These are phyloP conservation scores for Trichopoda pennipes DNA, from an alignment of 2,888 invertebrate species.

Conservation along the genomic window DNA sequence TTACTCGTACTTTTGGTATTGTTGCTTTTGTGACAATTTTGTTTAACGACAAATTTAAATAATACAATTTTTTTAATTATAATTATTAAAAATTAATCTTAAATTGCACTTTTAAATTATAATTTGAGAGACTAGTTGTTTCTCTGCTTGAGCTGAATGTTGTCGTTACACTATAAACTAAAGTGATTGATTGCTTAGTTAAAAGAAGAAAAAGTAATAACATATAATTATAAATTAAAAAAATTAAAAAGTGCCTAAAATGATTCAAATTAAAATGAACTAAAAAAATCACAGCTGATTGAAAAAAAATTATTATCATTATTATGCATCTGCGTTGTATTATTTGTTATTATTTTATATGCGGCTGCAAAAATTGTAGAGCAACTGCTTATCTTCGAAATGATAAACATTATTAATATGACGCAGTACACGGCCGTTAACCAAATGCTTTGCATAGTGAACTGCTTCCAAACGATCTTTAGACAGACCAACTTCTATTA, in stretches of 20 bases:
- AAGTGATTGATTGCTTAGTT: not conserved
- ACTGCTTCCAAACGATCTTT: constrained; percentile 89
- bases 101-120: constrained; percentile 45
- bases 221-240: constrained; percentile 9
- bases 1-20: constrained; percentile 49
- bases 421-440: constrained; percentile 91
- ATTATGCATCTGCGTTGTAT: constrained; percentile 26
- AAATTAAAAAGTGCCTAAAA: constrained; percentile 30
- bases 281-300: constrained; percentile 55
- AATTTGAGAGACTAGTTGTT: constrained; percentile 37
- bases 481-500: constrained; percentile 90
- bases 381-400: constrained; percentile 90
- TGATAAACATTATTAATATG: constrained; percentile 92
- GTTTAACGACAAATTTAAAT: not conserved
- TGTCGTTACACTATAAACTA: constrained; percentile 5
- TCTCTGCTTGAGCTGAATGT: constrained; percentile 48
- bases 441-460: constrained; percentile 90
- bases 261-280: constrained; percentile 66
- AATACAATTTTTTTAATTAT: not conserved
- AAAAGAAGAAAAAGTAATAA: not conserved
- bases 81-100: not conserved
- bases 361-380: constrained; percentile 87
- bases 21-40: constrained; percentile 57
- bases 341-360: constrained; percentile 71
- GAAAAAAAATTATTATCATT: constrained; percentile 53